Percentiles rank a stretch among this genome's conserved stretches.
These are phyloP conservation scores for Canis aureus DNA, from an alignment of 2,113 vertebrate genomes.

Conservation along the genomic window DNA sequence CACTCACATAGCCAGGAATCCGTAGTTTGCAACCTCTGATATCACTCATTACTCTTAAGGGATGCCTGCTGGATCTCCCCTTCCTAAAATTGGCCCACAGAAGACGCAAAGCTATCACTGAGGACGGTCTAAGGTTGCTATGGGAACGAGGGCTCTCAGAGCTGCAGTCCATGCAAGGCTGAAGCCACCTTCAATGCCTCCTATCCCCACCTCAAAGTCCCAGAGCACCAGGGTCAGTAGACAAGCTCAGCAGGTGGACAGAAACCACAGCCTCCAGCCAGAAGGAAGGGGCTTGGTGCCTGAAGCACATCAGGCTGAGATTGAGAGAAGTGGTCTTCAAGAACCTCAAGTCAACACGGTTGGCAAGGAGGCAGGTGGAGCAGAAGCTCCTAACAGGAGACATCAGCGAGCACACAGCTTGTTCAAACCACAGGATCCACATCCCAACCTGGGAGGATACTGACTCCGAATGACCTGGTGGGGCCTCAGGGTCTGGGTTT, in stretches of 20 bases:
- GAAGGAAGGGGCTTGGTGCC: background rate
- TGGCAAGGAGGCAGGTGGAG: too few relatives aligned
- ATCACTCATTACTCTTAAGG: too few relatives aligned
- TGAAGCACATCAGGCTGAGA: background rate
- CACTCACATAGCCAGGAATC: background rate
- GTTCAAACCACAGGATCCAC: background rate
- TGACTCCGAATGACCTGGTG: background rate
- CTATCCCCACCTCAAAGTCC: background rate
- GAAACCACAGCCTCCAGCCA: background rate
- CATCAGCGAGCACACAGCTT: background rate
- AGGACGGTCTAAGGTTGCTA: background rate
- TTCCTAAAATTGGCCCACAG: background rate
- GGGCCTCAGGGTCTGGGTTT: background rate
- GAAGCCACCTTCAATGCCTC: background rate
- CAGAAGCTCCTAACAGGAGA: background rate
- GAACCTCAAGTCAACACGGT: background rate
- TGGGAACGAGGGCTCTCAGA: background rate
- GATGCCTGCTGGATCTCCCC: background rate
- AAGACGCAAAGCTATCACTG: too few relatives aligned
- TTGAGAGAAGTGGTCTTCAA: background rate
- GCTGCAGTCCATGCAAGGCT: background rate
- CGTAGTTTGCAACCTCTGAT: background rate
- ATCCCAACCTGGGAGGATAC: background rate
- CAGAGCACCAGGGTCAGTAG: background rate
- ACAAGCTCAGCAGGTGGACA: background rate